Base-by-base conservation (phyloP, 1,140 invertebrate species). In the Bombus sibiricus region DNA sequence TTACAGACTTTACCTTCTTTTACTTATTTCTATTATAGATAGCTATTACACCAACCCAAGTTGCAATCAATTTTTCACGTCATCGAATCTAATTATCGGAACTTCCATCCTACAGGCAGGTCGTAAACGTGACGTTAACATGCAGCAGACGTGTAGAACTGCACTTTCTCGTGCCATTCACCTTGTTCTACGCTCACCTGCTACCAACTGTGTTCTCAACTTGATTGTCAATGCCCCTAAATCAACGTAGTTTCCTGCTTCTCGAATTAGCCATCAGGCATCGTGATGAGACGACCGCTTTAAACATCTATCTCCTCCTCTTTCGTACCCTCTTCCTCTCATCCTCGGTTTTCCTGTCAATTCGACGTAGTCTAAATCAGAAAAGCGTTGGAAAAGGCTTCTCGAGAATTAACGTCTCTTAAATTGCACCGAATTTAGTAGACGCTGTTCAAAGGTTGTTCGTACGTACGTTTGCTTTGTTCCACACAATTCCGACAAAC, bases 181-280 rank as follows among this genome's bases (percentile, higher is more conserved):
- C 76, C 74, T 81, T 57, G 74, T 57, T 82, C 62, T 10, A 37
- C 32, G 25, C 57, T 77, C 88, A 88, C 87, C 83, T 81, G 83
- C 69, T 85, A 77, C 73, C 87, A 73, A 43, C 72, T 68, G 64
- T 90, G 86, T 87, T 87, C 81, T 59, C 75, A 84, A 89, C 88
- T 87, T 87, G 68, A 89, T 83, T 89, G 89, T 88, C 88, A 85
- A 90, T 90, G 86, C 47, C 69, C 81, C 66, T 89, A 87, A 89
- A 84, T 72, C 88, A 76, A 80, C 66, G 81, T 89, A 89, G 80
- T 86, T 82, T 71, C 79, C 80, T 62, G 83, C 75, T 83, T 68
- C 80, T 43, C n/a, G 57, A 72, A 83, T 85, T 68, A 83, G 69
- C 68, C 74, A 84, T 72, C 68, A 85, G 80, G 72, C 72, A 75